Evolutionary conservation across 2,888 invertebrate species (phyloP), one percentile per base, ranked within the genome.

Genomic region (Papilio protenor): DNA sequence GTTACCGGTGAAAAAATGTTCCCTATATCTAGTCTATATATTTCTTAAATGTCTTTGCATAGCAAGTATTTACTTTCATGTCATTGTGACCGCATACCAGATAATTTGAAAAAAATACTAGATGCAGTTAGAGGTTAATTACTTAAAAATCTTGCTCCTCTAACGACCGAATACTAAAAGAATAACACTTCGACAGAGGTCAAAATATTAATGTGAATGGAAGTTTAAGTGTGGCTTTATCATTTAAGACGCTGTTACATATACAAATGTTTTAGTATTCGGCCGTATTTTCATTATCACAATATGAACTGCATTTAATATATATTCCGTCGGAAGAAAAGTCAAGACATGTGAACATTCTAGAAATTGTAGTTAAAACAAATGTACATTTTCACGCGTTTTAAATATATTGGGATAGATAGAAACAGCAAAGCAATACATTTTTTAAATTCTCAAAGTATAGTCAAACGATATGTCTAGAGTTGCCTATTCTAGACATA

Each of bases 291-390:
- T 33, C 10, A 14, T 33, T 57, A 72, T 57, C 72, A 72, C 72
- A 72, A 72, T 52, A 55, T 52, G 14, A 70, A 45, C 49, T 71
- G 23, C 70, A 71, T n/a, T n/a, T 23, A 47, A 52, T 72, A 52
- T 52, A 71, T 40, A 40, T 40, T 16, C 21, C 52, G 52, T 52
- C 52, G 18, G 18, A 52, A 18, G 16, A 52, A 49, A 40, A 40
- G 40, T 40, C 40, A 40, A 40, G 8, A 40, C 40, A 40, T 40
- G 33, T 33, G 8, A 40, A 40, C 40, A 40, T 40, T 40, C 40
- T 40, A 40, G 40, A 40, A 40, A 40, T 40, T 33, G 33, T 33
- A 33, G 33, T 33, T 33, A 4, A 33, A 33, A 33, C 33, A 33
- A 33, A 33, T 33, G 33, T 33, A 33, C 33, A 33, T 23, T 59